Base-by-base conservation (phyloP, 2,113 vertebrate species). In the Tinamus guttatus region DNA sequence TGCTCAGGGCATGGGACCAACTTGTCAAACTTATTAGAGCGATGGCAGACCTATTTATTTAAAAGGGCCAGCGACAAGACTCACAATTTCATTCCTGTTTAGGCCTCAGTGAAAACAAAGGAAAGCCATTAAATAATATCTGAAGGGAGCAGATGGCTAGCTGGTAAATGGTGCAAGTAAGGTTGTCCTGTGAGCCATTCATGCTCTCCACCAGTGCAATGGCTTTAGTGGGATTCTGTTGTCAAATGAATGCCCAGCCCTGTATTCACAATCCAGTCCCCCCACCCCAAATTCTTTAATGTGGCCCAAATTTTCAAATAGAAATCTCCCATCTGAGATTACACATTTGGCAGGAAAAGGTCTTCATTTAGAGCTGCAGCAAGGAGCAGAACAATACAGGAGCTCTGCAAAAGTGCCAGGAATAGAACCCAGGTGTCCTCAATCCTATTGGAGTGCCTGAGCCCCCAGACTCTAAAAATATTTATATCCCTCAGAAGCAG, bases 1-100 rank as follows among this genome's bases (percentile, higher is more conserved):
- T 98, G 97, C 56, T 93, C 64, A 58, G 95, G 96, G 96, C 68
- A 94, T 97, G 95, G 65, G 95, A 96, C 93, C 92, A 96, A 87
- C 86, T 97, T 90, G 94, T 96, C 97, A 95, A 97, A 95, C 90
- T 88, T 94, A 92, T 96, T 97, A 89, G 95, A 96, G 91, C 24
- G 24, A 91, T 94, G 93, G 97, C 91, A 95, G 93, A 79, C 51
- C 91, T 98, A 97, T 98, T 98, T 98, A 94, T 97, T 97, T 96
- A 94, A 97, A 96, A 95, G 90, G 80, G 71, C 79, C 93, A 95
- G 93, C 75, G 22, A 94, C 85, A 85, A 94, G 94, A 73, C 95
- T 87, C 79, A 84, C 95, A 65, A 93, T 93, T 97, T 97, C 91
- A 97, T 95, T 97, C 92, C 87, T 97, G 94, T 91, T 96, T 96